Percentiles rank a stretch among this genome's conserved stretches.
These are phyloP conservation scores for Drosophila ogumai DNA, from an alignment of 1,140 invertebrate species.

Conservation along the genomic window DNA sequence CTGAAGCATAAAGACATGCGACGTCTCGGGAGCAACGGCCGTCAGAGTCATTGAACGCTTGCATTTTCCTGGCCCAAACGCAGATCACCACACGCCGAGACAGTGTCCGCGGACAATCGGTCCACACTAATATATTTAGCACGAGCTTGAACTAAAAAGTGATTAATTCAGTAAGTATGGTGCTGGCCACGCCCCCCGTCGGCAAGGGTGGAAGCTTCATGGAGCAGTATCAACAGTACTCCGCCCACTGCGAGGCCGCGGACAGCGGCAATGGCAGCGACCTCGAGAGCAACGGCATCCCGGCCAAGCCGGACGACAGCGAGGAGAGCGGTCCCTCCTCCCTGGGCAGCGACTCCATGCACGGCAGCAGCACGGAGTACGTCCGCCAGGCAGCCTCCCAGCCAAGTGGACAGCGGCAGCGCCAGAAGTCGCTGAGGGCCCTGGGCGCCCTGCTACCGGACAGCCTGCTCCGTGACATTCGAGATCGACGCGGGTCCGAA, in stretches of 20 bases:
- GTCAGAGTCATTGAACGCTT: slow-evolving; percentile 75
- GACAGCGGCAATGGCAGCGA: slow-evolving; percentile 94
- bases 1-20: slow-evolving; percentile 81
- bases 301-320: slow-evolving; percentile 84
- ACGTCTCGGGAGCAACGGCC: slow-evolving; percentile 81
- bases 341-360: slow-evolving; percentile 77
- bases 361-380: slow-evolving; percentile 73
- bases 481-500: slow-evolving; percentile 66
- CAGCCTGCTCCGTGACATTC: slow-evolving; percentile 79
- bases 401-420: slow-evolving; percentile 65
- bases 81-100: slow-evolving; percentile 22
- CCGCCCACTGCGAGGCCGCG: slow-evolving; percentile 89
- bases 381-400: slow-evolving; percentile 66
- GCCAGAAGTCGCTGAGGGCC: slow-evolving; percentile 62
- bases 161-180: slow-evolving; percentile 45
- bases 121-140: not conserved
- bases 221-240: slow-evolving; percentile 72
- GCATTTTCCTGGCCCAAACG: slow-evolving; percentile 44
- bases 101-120: slow-evolving; percentile 14
- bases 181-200: slow-evolving; percentile 55
- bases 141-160: slow-evolving; percentile 1
- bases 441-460: slow-evolving; percentile 76
- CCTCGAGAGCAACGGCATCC: slow-evolving; percentile 87
- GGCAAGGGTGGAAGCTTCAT: slow-evolving; percentile 77
- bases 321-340: slow-evolving; percentile 80